phyloP scores from a whole-genome alignment of 2,888 invertebrate species.

The Therioaphis trifolii region DNA sequence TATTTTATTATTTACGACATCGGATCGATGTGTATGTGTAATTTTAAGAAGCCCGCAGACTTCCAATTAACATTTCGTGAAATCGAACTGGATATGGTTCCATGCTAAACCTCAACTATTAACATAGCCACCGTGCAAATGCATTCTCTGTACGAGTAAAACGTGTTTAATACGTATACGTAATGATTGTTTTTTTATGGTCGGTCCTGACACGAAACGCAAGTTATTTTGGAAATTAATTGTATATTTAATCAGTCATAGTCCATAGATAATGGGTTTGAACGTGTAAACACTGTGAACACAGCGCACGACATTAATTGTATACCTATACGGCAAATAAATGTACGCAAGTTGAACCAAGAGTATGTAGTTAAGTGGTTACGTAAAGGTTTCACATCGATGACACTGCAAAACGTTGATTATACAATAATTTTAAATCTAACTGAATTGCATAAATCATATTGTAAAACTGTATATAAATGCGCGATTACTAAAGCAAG shows the following conservation, averaged over 20 bases:
- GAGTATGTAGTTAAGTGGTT: background rate
- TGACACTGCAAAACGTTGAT: background rate
- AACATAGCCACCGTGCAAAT: background rate
- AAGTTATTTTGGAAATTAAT: background rate
- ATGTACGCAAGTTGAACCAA: no score
- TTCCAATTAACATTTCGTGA: slow-evolving; percentile 30
- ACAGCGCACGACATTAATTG: background rate
- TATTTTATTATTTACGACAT: slow-evolving; percentile 37
- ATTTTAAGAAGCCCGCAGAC: background rate
- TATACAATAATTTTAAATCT: background rate
- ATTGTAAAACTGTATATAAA: background rate
- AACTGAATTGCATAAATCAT: background rate
- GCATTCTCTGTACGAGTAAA: background rate
- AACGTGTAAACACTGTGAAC: background rate
- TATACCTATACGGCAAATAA: no score
- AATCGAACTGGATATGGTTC: slow-evolving; percentile 23
- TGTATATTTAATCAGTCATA: background rate
- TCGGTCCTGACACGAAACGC: background rate
- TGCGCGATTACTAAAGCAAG: background rate
- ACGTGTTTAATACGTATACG: background rate
- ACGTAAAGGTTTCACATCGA: background rate
- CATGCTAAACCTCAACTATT: no score
- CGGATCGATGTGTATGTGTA: background rate
- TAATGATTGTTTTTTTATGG: background rate
- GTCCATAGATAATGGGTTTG: background rate